A percentile compares a stretch with the other conserved stretches of the same genome.
Conservation (phyloP, 2,113 vertebrate genomes). For the Daphoenositta chrysoptera region DNA sequence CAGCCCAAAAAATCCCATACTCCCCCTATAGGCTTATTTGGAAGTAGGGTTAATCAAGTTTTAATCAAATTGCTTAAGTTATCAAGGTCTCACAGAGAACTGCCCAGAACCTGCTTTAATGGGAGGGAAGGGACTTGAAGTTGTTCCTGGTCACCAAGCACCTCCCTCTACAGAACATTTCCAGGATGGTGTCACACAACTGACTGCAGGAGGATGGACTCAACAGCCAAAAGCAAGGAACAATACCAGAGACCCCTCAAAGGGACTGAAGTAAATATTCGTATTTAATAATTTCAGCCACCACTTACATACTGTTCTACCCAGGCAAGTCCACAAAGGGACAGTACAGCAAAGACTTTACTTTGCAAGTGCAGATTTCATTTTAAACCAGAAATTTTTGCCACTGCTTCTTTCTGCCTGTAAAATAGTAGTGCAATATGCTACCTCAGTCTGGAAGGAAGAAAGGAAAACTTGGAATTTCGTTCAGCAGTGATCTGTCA, state of each 20-base stretch:
- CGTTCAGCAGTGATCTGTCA: not conserved
- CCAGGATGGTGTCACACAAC: not conserved
- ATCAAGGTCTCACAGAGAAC: not conserved
- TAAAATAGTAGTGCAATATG: not conserved
- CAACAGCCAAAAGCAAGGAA: not conserved
- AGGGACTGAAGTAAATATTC: not conserved
- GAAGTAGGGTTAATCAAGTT: not conserved
- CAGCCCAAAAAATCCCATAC: accelerated
- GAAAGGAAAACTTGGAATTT: not conserved
- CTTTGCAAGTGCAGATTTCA: not conserved
- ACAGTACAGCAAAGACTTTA: not conserved
- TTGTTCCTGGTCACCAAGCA: not conserved
- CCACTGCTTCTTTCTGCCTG: not conserved
- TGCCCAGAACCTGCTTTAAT: not conserved
- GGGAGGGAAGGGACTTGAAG: not conserved
- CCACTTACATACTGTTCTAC: not conserved
- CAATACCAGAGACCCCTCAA: not conserved
- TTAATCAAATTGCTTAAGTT: not conserved
- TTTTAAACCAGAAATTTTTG: not conserved
- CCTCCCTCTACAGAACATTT: not conserved
- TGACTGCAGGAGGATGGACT: not conserved
- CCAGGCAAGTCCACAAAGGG: not conserved
- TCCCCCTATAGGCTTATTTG: not conserved
- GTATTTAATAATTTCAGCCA: not conserved
- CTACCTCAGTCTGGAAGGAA: not conserved